Percentiles rank a stretch among this genome's conserved stretches.
Evolutionary conservation across 2,113 vertebrate genomes (phyloP).

Genomic region (Hemiscyllium ocellatum): DNA sequence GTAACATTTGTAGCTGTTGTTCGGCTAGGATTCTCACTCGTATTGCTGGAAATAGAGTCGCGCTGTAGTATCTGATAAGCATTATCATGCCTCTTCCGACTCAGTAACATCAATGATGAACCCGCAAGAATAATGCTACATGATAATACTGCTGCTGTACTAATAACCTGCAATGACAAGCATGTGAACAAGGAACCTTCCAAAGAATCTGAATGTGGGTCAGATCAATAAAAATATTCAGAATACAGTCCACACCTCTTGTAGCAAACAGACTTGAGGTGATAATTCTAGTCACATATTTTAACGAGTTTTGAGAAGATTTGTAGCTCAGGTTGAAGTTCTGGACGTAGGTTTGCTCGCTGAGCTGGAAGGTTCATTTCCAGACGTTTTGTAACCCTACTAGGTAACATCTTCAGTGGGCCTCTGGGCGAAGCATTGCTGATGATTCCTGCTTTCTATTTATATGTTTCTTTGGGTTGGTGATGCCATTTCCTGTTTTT

Average conservation of each 20-base stretch:
- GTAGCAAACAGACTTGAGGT: background rate
- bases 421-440: too few species aligned
- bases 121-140: constrained; percentile 72
- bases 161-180: constrained; percentile 66
- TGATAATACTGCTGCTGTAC: constrained; percentile 66
- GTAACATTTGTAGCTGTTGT: constrained; percentile 42
- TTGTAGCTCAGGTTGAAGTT: too few species aligned
- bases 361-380: too few species aligned
- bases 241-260: background rate
- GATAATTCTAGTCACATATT: background rate
- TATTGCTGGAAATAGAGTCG: constrained; percentile 50
- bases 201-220: background rate
- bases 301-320: too few species aligned
- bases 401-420: too few species aligned
- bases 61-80: constrained; percentile 60
- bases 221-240: background rate
- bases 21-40: constrained; percentile 46
- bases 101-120: constrained; percentile 76
- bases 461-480: too few species aligned
- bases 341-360: too few species aligned
- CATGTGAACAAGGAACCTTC: background rate
- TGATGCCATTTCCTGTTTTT: too few species aligned
- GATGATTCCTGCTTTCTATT: too few species aligned
- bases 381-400: too few species aligned
- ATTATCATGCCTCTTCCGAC: constrained; percentile 64